Evolutionary conservation across 1,140 invertebrate species (phyloP).

Genomic region (Scylla paramamosain): DNA sequence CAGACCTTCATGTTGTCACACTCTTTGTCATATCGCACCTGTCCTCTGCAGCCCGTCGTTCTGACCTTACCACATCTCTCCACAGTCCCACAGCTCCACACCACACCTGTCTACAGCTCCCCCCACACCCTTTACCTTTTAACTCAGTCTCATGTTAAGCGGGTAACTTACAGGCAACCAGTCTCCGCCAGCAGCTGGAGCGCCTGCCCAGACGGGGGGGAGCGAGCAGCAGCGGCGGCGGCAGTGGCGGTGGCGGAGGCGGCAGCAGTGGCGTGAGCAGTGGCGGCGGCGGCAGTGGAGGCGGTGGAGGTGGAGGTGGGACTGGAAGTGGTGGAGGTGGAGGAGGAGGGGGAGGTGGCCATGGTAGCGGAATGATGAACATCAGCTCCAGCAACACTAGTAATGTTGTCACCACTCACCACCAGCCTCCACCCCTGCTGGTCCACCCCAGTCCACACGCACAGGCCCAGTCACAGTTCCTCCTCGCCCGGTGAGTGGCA

Average conservation of each 20-base stretch:
- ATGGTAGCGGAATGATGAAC: conserved; percentile 66
- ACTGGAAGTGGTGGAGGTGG: conserved; percentile 14
- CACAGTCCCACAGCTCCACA: background rate
- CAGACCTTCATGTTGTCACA: no score
- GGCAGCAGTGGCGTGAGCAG: conserved; percentile 22
- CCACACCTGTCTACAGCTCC: background rate
- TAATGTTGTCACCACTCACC: conserved; percentile 66
- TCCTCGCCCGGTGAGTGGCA: conserved; percentile 58
- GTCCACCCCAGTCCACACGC: conserved; percentile 59
- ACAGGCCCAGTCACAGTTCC: conserved; percentile 69
- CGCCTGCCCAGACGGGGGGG: conserved; percentile 67
- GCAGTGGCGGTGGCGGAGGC: conserved; percentile 33
- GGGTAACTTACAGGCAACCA: conserved; percentile 60
- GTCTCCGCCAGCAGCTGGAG: conserved; percentile 69
- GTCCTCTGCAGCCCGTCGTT: no score
- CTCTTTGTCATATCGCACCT: no score
- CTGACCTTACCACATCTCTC: background rate
- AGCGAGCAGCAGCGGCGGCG: conserved; percentile 57
- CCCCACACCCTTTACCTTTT: background rate
- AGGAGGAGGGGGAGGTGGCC: conserved; percentile 53
- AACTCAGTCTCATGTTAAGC: background rate
- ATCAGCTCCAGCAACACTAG: conserved; percentile 66
- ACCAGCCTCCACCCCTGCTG: conserved; percentile 64
- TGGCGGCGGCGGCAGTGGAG: conserved; percentile 28
- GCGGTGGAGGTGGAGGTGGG: conserved; percentile 42